phyloP scores from a whole-genome alignment of 92 coral and sea anemone genomes.

The Pocillopora grandis region DNA sequence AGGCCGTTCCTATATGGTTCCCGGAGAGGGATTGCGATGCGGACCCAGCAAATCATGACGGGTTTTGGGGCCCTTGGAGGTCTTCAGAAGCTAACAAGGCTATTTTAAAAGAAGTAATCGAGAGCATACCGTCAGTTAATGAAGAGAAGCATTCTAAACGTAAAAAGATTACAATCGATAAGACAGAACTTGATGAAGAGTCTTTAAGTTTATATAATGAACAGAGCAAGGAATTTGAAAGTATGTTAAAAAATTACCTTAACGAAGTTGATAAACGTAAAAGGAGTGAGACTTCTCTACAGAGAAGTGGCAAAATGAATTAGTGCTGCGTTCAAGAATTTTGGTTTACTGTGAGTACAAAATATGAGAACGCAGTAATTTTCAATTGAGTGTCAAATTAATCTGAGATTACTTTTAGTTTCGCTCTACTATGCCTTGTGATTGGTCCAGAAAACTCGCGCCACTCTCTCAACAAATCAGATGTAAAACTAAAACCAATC shows the following conservation, averaged over 20 bases:
- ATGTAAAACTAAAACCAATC: too few species aligned
- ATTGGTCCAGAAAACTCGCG: too few species aligned
- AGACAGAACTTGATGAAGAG: not conserved
- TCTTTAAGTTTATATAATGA: not conserved
- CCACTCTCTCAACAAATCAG: too few species aligned
- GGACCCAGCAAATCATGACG: constrained; percentile 55
- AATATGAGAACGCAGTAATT: too few species aligned
- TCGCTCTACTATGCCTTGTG: too few species aligned
- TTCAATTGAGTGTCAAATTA: too few species aligned
- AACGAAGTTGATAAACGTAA: not conserved
- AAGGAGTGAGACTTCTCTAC: not conserved
- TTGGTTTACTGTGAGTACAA: too few species aligned
- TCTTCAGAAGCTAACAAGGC: constrained; percentile 1
- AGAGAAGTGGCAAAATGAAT: not conserved
- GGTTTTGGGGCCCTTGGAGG: constrained; percentile 93
- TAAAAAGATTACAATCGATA: not conserved
- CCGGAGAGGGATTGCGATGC: constrained; percentile 80
- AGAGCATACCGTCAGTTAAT: not conserved
- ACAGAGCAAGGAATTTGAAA: constrained; percentile 8
- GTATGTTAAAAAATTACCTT: constrained; percentile 10
- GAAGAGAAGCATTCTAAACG: not conserved
- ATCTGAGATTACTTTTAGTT: too few species aligned
- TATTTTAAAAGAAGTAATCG: constrained; percentile 19
- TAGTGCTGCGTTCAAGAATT: not conserved
- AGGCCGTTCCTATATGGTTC: constrained; percentile 73